phyloP scores from a whole-genome alignment of 2,888 invertebrate genomes.

The Ophioninae sp. region DNA sequence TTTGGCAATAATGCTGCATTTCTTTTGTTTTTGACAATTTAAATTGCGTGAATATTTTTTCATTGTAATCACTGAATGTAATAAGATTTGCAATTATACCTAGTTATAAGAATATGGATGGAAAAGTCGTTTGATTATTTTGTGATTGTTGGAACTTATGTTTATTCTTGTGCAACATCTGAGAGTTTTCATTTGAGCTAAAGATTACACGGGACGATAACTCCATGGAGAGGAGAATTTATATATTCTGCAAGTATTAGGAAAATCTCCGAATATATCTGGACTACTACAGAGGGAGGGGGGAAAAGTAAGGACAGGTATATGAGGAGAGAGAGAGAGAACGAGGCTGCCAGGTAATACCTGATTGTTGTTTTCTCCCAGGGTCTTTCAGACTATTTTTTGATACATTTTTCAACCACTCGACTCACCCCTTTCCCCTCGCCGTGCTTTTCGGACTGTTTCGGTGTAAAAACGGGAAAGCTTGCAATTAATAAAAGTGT shows the following conservation, averaged over 20 bases:
- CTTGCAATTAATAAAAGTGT: slow-evolving; percentile 76
- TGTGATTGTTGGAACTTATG: background rate
- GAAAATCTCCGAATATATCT: slow-evolving; percentile 25
- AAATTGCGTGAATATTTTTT: background rate
- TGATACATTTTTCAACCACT: slow-evolving; percentile 10
- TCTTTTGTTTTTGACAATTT: too few relatives aligned
- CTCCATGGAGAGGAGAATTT: slow-evolving; percentile 12
- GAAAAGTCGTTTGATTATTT: background rate
- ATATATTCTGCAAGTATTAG: slow-evolving; percentile 46
- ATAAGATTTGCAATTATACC: background rate
- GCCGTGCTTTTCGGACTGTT: background rate
- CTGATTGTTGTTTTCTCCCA: slow-evolving; percentile 59
- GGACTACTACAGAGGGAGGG: slow-evolving; percentile 29
- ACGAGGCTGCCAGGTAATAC: slow-evolving; percentile 5
- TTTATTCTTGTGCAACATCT: background rate
- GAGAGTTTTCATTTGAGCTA: slow-evolving; percentile 1
- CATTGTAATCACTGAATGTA: background rate
- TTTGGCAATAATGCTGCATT: too few relatives aligned
- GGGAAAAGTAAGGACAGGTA: slow-evolving; percentile 5
- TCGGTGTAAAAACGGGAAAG: slow-evolving; percentile 52
- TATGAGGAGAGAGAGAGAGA: slow-evolving; percentile 1
- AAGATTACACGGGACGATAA: slow-evolving; percentile 22
- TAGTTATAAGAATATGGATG: background rate
- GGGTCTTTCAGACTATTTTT: slow-evolving; percentile 36
- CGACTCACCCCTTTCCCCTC: background rate